Evolutionary conservation across 2,797 vertebrate species (phyloP), one percentile per base, ranked within the genome.

Genomic region (Emydoidea blandingii): DNA sequence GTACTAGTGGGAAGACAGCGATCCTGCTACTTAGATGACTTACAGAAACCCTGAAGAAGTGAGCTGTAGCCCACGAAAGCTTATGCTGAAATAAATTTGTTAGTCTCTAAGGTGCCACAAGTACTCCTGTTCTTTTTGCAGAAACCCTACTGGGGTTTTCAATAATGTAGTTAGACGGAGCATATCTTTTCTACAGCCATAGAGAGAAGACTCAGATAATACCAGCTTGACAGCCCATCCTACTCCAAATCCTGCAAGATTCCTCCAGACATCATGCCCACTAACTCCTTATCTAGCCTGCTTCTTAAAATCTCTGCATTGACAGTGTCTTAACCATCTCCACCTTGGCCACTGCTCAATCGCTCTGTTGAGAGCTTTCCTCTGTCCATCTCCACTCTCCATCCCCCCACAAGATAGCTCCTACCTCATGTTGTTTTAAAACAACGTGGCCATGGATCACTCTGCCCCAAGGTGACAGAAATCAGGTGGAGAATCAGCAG

Each of bases 41-140:
- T 82, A 15, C 44, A 79, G 8, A 3, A 4, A 4, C 44, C 88
- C 0, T 0, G 44, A 44, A 44, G 44, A 44, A 44, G 44, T 44
- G 44, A 44, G 44, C 2, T 44, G 44, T 44, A 44, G 44, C 44
- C 44, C 44, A 44, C 44, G 44, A 44, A 44, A 44, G 44, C 44
- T 44, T 44, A 44, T 44, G 44, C 44, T 44, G 44, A 44, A 44
- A 44, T 44, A 44, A 44, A 44, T 44, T 44, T 44, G 44, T 44
- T 44, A 44, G 44, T 44, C 44, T 44, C 44, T 44, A 44, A 44
- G 6, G 44, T 44, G 44, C 44, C 44, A 44, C 44, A 44, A 44
- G 44, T 44, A 44, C 44, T 44, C 44, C 6, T 44, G 44, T 7
- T 44, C 44, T 44, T 44, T 44, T 44, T 44, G 44, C 44, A 79